Conservation (phyloP, 1,140 invertebrate genomes). For the Drosophila lacteicornis region DNA sequence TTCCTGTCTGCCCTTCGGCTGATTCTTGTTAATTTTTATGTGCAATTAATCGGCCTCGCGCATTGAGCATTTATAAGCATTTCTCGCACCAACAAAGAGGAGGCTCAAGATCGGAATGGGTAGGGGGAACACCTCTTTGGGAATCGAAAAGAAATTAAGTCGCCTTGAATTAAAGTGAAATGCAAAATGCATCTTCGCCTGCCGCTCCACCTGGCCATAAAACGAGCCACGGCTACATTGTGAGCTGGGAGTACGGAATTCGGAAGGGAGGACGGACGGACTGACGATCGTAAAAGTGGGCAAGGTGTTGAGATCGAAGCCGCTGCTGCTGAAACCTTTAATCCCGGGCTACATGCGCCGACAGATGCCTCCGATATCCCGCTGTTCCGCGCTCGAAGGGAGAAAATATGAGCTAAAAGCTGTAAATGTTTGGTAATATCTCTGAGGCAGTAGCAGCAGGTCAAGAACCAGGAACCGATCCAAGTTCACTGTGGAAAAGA, state of each 20-base stretch:
- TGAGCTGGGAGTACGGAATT: constrained; percentile 17
- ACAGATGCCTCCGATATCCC: constrained; percentile 44
- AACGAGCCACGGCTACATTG: constrained; percentile 64
- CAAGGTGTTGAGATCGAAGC: constrained; percentile 65
- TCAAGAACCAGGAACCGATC: too few species aligned
- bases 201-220: constrained; percentile 35
- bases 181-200: constrained; percentile 61
- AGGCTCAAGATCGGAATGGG: too few species aligned
- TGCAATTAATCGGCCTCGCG: constrained; percentile 81
- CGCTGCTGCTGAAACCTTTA: constrained; percentile 44
- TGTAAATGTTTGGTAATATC: not conserved
- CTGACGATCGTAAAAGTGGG: constrained; percentile 69
- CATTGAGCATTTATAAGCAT: constrained; percentile 82
- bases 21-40: constrained; percentile 82
- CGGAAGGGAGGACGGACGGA: constrained; percentile 1
- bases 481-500: too few species aligned
- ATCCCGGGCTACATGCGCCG: constrained; percentile 4
- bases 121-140: not conserved
- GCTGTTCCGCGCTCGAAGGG: constrained; percentile 27
- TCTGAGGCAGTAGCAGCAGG: not conserved
- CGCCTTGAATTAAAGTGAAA: constrained; percentile 81
- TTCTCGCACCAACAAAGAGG: constrained; percentile 50
- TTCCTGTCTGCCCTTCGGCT: constrained; percentile 21
- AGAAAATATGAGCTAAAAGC: constrained; percentile 1
- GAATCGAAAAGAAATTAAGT: constrained; percentile 68